Percentiles rank a stretch among this genome's conserved stretches.
Evolutionary conservation across 2,797 vertebrate species (phyloP).

Genomic region (Periophthalmus magnuspinnatus): DNA sequence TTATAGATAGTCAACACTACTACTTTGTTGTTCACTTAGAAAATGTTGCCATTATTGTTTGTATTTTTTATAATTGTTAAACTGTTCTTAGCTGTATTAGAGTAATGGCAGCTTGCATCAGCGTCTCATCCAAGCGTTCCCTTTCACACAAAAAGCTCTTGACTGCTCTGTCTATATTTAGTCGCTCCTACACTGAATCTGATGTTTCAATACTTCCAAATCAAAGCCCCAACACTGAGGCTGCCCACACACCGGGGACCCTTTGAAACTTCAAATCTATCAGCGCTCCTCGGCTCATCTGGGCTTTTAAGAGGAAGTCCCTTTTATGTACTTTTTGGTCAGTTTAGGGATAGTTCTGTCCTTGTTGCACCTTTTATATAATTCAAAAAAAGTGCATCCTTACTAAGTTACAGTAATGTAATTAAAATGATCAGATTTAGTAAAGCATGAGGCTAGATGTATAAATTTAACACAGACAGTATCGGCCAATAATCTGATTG

Average conservation of each 20-base stretch:
- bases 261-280: slow-evolving; percentile 51
- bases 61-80: neutral
- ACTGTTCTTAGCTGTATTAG: slow-evolving; percentile 39
- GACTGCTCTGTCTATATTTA: slow-evolving; percentile 6
- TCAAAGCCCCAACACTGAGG: slow-evolving; percentile 60
- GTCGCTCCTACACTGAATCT: slow-evolving; percentile 13
- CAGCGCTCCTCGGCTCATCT: slow-evolving; percentile 38
- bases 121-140: slow-evolving; percentile 59
- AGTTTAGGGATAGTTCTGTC: neutral
- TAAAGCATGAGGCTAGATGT: neutral
- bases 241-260: slow-evolving; percentile 54
- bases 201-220: slow-evolving; percentile 69
- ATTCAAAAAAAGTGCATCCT: neutral
- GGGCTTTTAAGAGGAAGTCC: slow-evolving; percentile 38
- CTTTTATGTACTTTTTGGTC: slow-evolving; percentile 10
- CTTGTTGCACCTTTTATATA: neutral
- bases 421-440: neutral
- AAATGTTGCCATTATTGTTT: too few relatives aligned
- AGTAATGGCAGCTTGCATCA: slow-evolving; percentile 58
- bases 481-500: neutral
- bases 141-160: slow-evolving; percentile 53
- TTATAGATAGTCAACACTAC: neutral
- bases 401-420: neutral
- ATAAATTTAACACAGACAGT: neutral
- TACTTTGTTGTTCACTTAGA: neutral